Evolutionary conservation across 2,797 vertebrate genomes (phyloP).

Genomic region (Sorex maritimensis): DNA sequence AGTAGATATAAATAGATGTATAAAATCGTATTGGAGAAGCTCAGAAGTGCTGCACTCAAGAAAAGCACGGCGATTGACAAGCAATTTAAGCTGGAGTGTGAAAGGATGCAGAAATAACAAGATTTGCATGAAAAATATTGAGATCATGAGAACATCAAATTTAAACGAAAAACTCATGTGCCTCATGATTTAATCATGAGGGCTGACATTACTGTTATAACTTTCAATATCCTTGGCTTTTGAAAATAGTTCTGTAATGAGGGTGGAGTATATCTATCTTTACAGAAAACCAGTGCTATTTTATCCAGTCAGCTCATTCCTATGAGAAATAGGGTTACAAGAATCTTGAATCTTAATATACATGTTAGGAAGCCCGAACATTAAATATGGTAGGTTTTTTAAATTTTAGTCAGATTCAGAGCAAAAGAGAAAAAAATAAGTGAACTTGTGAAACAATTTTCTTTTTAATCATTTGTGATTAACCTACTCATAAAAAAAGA

Average conservation of each 20-base stretch:
- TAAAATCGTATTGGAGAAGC: conserved; percentile 89
- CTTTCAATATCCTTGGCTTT: conserved; percentile 90
- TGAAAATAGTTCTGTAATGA: conserved; percentile 91
- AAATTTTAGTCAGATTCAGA: conserved; percentile 75
- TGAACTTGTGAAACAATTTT: conserved; percentile 71
- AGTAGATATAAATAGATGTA: conserved; percentile 91
- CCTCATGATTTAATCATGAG: conserved; percentile 93
- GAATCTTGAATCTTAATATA: conserved; percentile 84
- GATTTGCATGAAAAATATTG: conserved; percentile 94
- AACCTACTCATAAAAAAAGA: conserved; percentile 30
- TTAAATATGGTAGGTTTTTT: conserved; percentile 61
- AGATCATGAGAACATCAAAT: conserved; percentile 92
- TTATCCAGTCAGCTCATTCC: conserved; percentile 86
- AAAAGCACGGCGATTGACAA: conserved; percentile 91
- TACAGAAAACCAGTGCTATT: conserved; percentile 88
- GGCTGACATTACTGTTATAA: conserved; percentile 89
- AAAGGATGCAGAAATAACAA: conserved; percentile 93
- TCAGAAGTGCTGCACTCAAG: conserved; percentile 89
- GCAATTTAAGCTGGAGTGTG: conserved; percentile 91
- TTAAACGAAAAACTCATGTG: conserved; percentile 90
- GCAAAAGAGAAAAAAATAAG: conserved; percentile 81
- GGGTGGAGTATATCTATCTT: conserved; percentile 86
- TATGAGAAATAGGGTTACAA: conserved; percentile 82
- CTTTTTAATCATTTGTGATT: conserved; percentile 81
- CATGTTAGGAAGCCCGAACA: conserved; percentile 82